Conservation (phyloP, 2,888 invertebrate species). For the Aspidiotus destructor region DNA sequence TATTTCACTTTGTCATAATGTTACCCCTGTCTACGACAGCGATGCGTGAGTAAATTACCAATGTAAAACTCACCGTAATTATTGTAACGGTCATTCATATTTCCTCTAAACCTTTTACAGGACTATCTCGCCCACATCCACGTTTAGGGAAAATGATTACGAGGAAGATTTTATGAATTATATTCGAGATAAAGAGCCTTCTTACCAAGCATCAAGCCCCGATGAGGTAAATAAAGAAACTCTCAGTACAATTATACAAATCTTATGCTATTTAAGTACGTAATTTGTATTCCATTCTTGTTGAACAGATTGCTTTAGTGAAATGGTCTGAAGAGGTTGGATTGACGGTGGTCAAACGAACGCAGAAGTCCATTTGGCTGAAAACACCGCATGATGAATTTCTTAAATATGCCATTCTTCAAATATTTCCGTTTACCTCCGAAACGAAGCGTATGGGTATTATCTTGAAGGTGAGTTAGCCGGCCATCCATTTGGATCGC, state of each 20-base stretch:
- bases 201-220: slow-evolving; percentile 65
- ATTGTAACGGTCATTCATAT: background rate
- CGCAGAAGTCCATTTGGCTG: slow-evolving; percentile 49
- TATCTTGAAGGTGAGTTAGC: slow-evolving; percentile 50
- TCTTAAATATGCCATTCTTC: slow-evolving; percentile 52
- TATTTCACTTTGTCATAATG: slow-evolving; percentile 95
- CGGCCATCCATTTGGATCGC: background rate
- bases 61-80: background rate
- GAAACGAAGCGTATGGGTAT: slow-evolving; percentile 69
- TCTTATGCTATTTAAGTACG: background rate
- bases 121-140: background rate
- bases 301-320: slow-evolving; percentile 54
- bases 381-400: slow-evolving; percentile 43
- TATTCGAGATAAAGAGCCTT: slow-evolving; percentile 34
- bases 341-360: slow-evolving; percentile 50
- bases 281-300: slow-evolving; percentile 28
- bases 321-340: slow-evolving; percentile 64
- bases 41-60: slow-evolving; percentile 13
- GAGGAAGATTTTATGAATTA: slow-evolving; percentile 25
- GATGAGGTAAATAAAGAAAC: slow-evolving; percentile 50
- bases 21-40: slow-evolving; percentile 86
- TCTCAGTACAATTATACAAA: background rate
- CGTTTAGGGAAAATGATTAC: background rate
- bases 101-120: background rate
- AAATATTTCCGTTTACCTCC: slow-evolving; percentile 63